Evolutionary conservation across 2,888 invertebrate genomes (phyloP).

Genomic region (Spialia ferax): DNA sequence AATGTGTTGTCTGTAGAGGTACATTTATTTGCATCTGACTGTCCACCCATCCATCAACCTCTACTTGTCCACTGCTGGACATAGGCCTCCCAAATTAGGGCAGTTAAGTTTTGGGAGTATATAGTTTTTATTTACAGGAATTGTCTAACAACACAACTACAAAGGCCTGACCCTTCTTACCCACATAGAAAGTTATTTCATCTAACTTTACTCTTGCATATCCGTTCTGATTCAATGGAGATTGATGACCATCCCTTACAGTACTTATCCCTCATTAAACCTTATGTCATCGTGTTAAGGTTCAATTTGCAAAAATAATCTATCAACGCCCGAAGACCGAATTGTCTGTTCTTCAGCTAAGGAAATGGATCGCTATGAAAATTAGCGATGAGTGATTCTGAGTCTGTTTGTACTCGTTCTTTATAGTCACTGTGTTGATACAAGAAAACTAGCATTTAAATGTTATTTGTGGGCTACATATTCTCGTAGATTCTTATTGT

Average conservation of each 20-base stretch:
- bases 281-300: not conserved
- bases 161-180: not conserved
- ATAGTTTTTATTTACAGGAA: no score
- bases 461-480: no score
- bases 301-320: not conserved
- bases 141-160: no score
- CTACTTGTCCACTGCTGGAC: no score
- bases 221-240: conserved; percentile 27
- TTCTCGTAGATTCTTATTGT: no score
- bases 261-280: not conserved
- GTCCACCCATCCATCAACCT: no score
- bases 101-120: no score
- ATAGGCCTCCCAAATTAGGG: no score
- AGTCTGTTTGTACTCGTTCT: not conserved
- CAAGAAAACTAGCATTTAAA: no score
- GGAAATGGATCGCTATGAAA: not conserved
- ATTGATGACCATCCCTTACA: conserved; percentile 13
- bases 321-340: not conserved
- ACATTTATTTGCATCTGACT: no score
- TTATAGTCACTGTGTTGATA: no score
- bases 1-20: no score
- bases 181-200: conserved; percentile 25
- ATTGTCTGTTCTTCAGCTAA: conserved; percentile 1
- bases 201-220: conserved; percentile 19
- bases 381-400: not conserved